Evolutionary conservation across 2,888 invertebrate genomes (phyloP), one percentile per base, ranked within the genome.

Genomic region (Agriotes lineatus): DNA sequence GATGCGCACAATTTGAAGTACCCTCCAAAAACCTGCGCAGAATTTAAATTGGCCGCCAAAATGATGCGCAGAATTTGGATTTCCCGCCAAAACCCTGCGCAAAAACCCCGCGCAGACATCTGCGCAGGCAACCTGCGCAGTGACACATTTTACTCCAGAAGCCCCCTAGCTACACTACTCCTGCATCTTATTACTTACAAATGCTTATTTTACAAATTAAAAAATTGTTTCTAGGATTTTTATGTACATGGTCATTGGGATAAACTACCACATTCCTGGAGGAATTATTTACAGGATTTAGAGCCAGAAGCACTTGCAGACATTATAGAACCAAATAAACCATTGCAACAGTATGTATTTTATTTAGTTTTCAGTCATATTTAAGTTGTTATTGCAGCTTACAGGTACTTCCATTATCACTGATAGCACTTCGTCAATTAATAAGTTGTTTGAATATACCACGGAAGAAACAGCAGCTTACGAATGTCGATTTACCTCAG

Each of bases 211-310:
- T 16, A 19, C 67, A 65, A 70, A 25, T 50, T 19, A 35, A 18
- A 58, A 58, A 20, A 64, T 69, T 64, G 45, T 72, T 39, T 20
- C 18, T 74, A 93, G 91, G 94, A 95, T 82, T 94, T 90, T 79
- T 95, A 90, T 78, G 86, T 90, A n/a, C 90, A 92, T 52, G 82
- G 90, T 66, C 90, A 93, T 75, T 95, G 94, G 94, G 81, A 83
- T 0, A 90, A 88, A 80, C 80, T 95, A 37, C 91, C 93, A 0
- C 22, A 66, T 7, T 83, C 85, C 14, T 94, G 94, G 94, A 87
- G 84, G 71, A 73, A 81, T 4, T 82, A 83, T 72, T 87, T 93
- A 48, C 80, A 86, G 67, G 76, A 85, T 45, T 80, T 90, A 67
- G 85, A 88, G 14, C 87, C 89, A 0, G 84, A 87, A 69, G 84